Percentiles rank a stretch among this genome's conserved stretches.
phyloP scores from a whole-genome alignment of 2,888 invertebrate genomes.

The Keiferia lycopersicella region DNA sequence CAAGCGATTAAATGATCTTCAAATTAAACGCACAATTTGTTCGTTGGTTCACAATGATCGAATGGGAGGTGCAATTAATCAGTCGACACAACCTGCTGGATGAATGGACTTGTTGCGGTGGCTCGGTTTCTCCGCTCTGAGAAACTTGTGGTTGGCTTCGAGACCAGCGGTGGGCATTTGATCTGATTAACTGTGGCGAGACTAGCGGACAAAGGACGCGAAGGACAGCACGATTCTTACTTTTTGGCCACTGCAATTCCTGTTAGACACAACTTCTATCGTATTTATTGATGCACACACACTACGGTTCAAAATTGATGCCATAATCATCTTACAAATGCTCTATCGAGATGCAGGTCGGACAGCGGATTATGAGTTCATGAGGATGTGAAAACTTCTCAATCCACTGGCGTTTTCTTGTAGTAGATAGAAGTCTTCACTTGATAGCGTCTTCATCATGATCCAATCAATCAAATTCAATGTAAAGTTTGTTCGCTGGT shows the following conservation, averaged over 20 bases:
- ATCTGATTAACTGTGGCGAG: too few species aligned
- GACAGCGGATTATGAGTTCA: too few species aligned
- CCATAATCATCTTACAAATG: too few species aligned
- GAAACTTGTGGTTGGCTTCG: conserved; percentile 33
- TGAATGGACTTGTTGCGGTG: conserved; percentile 37
- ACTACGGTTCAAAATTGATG: too few species aligned
- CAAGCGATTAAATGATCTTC: background rate
- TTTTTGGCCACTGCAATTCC: too few species aligned
- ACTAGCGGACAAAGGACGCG: too few species aligned
- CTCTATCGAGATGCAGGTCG: too few species aligned
- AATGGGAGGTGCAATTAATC: conserved; percentile 39
- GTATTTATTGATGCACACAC: too few species aligned
- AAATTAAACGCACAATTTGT: background rate
- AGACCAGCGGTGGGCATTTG: background rate
- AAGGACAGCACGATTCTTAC: too few species aligned
- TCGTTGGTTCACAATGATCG: background rate
- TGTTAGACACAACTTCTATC: too few species aligned
- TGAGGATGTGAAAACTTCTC: too few species aligned
- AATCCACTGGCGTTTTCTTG: too few species aligned
- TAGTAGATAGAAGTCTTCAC: background rate
- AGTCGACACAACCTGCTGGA: conserved; percentile 41
- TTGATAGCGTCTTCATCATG: background rate
- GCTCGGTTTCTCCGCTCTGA: conserved; percentile 39
- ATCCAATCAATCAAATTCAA: background rate
- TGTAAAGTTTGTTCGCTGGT: background rate